Evolutionary conservation across 1,140 invertebrate species (phyloP).

Genomic region (Drosophila miranda): DNA sequence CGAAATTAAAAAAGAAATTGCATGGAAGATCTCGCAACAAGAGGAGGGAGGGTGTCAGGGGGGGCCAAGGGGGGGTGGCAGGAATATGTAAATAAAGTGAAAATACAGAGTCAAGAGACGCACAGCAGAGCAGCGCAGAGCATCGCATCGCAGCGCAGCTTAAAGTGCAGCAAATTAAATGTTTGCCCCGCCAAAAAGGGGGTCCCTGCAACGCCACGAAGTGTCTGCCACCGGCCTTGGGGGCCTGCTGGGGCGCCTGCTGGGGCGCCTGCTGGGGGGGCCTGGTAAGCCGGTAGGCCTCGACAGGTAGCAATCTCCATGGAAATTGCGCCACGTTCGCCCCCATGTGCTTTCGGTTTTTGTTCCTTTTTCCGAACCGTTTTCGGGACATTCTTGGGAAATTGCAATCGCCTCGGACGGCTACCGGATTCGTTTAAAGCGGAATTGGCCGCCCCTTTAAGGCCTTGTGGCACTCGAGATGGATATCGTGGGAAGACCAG

Average conservation of each 20-base stretch:
- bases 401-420: constrained; percentile 15
- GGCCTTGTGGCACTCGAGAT: no score
- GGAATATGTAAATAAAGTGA: constrained; percentile 33
- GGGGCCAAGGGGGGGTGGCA: not conserved
- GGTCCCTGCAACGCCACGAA: no score
- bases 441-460: constrained; percentile 2
- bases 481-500: no score
- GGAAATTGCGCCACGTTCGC: constrained; percentile 17
- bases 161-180: no score
- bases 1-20: constrained; percentile 73
- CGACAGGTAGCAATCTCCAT: constrained; percentile 25
- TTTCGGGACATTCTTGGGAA: constrained; percentile 20
- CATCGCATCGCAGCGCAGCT: no score
- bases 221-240: no score
- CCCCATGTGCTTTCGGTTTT: constrained; percentile 2
- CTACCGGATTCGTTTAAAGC: constrained; percentile 14
- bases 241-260: no score
- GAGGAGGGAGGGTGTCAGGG: not conserved
- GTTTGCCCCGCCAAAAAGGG: no score
- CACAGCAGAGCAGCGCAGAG: no score
- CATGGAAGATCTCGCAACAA: constrained; percentile 49
- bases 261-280: no score
- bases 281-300: constrained; percentile 17
- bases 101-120: constrained; percentile 38
- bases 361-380: constrained; percentile 14